Evolutionary conservation across 2,797 vertebrate species (phyloP).

Genomic region (Emys orbicularis): DNA sequence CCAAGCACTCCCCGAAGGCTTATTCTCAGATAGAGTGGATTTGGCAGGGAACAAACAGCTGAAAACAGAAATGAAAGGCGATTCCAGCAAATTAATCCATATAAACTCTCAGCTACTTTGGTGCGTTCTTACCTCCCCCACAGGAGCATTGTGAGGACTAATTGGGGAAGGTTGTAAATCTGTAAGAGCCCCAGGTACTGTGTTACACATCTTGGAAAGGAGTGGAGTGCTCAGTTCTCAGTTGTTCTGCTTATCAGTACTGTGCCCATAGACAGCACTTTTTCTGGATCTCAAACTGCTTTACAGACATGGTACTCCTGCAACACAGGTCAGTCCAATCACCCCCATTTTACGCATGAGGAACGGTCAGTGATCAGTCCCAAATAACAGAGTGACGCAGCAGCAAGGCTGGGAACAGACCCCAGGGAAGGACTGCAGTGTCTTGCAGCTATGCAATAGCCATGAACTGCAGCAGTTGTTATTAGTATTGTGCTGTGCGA

Average conservation of each 20-base stretch:
- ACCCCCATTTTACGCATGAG: not conserved
- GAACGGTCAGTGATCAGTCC: not conserved
- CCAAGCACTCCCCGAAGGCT: not conserved
- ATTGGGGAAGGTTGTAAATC: not conserved
- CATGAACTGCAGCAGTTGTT: not conserved
- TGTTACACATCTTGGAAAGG: not conserved
- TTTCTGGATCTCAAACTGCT: not conserved
- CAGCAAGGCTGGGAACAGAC: not conserved
- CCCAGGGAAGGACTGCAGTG: not conserved
- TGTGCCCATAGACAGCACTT: not conserved
- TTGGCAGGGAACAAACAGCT: not conserved
- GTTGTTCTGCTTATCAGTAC: too few relatives aligned
- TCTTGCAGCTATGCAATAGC: not conserved
- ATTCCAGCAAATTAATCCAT: not conserved
- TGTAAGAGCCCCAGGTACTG: not conserved
- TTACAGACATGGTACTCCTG: not conserved
- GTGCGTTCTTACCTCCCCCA: not conserved
- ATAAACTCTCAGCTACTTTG: not conserved
- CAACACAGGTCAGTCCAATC: too few relatives aligned
- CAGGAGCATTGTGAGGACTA: not conserved
- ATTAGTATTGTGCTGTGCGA: not conserved
- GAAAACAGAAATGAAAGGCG: not conserved
- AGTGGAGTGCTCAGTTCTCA: not conserved
- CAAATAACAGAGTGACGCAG: not conserved
- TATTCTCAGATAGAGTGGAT: not conserved